Conservation (phyloP, 2,113 vertebrate genomes). For the Dromaius novaehollandiae region DNA sequence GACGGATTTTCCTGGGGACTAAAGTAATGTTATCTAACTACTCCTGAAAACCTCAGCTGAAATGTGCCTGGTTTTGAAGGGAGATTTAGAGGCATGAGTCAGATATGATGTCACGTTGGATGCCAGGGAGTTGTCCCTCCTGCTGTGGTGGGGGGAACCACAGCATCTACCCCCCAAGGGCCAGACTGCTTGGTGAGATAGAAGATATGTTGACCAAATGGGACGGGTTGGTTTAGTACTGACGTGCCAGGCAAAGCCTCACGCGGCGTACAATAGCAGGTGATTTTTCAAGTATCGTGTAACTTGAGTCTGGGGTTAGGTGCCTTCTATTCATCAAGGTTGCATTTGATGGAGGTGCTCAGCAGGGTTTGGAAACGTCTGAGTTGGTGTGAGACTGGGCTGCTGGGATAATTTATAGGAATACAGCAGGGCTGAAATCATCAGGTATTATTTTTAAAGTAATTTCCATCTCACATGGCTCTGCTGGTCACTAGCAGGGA, state of each 20-base stretch:
- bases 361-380: not conserved
- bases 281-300: not conserved
- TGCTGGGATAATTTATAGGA: not conserved
- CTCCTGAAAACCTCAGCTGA: not conserved
- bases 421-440: not conserved
- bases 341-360: not conserved
- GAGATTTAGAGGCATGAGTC: not conserved
- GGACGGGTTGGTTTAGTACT: not conserved
- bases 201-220: not conserved
- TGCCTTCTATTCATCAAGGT: not conserved
- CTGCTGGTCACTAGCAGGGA: not conserved
- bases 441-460: not conserved
- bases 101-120: not conserved
- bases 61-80: not conserved
- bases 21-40: not conserved
- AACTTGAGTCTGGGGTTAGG: not conserved
- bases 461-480: not conserved
- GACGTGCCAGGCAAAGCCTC: not conserved
- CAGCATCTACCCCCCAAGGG: not conserved
- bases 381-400: not conserved
- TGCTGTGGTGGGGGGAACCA: not conserved
- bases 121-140: not conserved
- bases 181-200: not conserved
- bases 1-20: not conserved
- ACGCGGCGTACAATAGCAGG: too few species aligned